phyloP scores from a whole-genome alignment of 1,140 invertebrate genomes.

The Helicorthomorpha holstii region DNA sequence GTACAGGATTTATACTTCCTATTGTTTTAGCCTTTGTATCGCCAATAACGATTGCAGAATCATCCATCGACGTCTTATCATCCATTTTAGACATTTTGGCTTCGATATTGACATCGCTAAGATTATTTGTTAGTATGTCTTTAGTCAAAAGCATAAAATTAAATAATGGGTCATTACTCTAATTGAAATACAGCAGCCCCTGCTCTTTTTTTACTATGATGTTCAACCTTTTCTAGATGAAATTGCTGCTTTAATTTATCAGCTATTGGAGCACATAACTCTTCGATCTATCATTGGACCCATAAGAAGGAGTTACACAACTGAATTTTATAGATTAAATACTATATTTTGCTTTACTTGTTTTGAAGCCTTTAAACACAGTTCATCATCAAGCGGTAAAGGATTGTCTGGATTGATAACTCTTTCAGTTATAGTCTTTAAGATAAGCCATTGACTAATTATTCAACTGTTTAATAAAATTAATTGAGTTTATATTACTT shows the following conservation, averaged over 20 bases:
- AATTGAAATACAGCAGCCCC: conserved; percentile 21
- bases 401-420: conserved; percentile 23
- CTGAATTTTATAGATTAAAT: too few relatives aligned
- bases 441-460: conserved; percentile 6
- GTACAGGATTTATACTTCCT: conserved; percentile 24
- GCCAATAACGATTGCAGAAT: neutral
- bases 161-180: neutral
- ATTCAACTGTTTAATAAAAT: neutral
- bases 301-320: too few relatives aligned
- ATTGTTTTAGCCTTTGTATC: conserved; percentile 12
- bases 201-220: conserved; percentile 20
- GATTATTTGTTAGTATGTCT: too few relatives aligned
- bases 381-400: conserved; percentile 20
- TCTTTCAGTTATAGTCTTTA: conserved; percentile 24
- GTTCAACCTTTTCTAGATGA: conserved; percentile 19
- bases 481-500: conserved; percentile 17
- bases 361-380: conserved; percentile 18
- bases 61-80: neutral
- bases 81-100: conserved; percentile 16
- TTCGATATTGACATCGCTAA: too few relatives aligned
- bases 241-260: conserved; percentile 20
- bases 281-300: conserved; percentile 14
- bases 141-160: neutral
- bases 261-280: conserved; percentile 13
- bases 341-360: conserved; percentile 17